Conservation (phyloP, 2,888 invertebrate genomes). For the Adelognathus sp. region DNA sequence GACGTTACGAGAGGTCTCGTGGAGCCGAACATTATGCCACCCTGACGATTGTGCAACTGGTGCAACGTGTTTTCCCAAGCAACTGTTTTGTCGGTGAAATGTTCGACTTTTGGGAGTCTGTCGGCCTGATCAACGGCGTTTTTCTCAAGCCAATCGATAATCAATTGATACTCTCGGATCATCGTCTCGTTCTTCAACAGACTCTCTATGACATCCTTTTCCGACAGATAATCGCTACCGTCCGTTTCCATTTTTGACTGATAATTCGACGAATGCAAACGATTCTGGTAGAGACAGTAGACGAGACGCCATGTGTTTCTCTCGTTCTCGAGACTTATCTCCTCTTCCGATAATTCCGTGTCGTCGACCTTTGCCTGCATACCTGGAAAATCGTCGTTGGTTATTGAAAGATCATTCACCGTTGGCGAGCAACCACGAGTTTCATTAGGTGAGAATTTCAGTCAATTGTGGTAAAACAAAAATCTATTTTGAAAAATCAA, state of each 20-base stretch:
- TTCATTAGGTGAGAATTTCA: too few relatives aligned
- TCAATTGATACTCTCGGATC: slow-evolving; percentile 88
- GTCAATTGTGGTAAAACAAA: too few relatives aligned
- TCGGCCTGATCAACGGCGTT: slow-evolving; percentile 85
- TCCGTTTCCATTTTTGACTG: slow-evolving; percentile 69
- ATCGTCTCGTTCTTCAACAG: slow-evolving; percentile 84
- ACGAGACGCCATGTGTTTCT: slow-evolving; percentile 94
- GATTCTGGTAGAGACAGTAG: slow-evolving; percentile 91
- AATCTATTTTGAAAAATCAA: too few relatives aligned
- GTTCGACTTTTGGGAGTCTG: slow-evolving; percentile 83
- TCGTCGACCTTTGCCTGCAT: slow-evolving; percentile 78
- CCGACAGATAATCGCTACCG: slow-evolving; percentile 80
- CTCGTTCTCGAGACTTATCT: slow-evolving; percentile 87
- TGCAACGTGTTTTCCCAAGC: slow-evolving; percentile 97
- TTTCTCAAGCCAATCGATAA: slow-evolving; percentile 96
- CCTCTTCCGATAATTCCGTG: slow-evolving; percentile 72
- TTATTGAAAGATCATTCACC: too few relatives aligned
- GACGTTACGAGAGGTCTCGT: slow-evolving; percentile 85
- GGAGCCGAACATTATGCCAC: slow-evolving; percentile 84
- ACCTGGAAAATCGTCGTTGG: slow-evolving; percentile 68
- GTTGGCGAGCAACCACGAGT: too few relatives aligned
- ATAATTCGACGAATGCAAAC: slow-evolving; percentile 82
- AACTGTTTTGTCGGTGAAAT: slow-evolving; percentile 91
- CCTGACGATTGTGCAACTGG: slow-evolving; percentile 84
- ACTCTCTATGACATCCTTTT: slow-evolving; percentile 84